Base-by-base conservation (phyloP, 2,113 vertebrate genomes). In the Eurypyga helias region DNA sequence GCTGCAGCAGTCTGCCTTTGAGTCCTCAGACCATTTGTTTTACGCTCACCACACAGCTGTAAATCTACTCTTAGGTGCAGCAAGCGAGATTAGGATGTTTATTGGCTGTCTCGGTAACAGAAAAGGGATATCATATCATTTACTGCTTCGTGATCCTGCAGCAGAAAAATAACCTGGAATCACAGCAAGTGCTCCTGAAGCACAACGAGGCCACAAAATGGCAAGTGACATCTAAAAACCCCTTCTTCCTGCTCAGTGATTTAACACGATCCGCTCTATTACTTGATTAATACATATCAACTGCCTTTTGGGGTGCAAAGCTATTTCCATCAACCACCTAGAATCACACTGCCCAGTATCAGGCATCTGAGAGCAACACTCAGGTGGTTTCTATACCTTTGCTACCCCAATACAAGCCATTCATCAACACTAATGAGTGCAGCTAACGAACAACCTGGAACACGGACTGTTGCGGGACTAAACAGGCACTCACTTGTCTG, bases 61-160 rank as follows among this genome's bases (percentile, higher is more conserved):
- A 97, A 98, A 98, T 97, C 94, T 85, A 70, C 90, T 96, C 88
- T 54, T 96, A 81, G 43, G 79, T 43, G 62, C 96, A 81, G 89
- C 54, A 15, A 34, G 87, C 17, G 78, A 96, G 94, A 93, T 96
- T 65, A 84, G 90, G 89, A 75, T 71, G 94, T 91, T 96, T 90
- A 95, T 81, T 76, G 92, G 92, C 87, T 28, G 93, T 86, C 81
- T 90, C 41, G 1, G 9, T 10, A 80, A 70, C 91, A 87, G 79
- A 33, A 71, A 79, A 7, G 7, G 87, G 92, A 61, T 92, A 90
- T 77, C 88, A 49, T 67, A 85, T 93, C 93, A 91, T 66, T 91
- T 93, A 81, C 65, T 79, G 83, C n/a, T 43, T 34, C 58, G 3
- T 57, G 83, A 96, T 75, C 70, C 15, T 8, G 14, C 13, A 4